These are phyloP conservation scores for Myodes glareolus DNA, from an alignment of 2,113 vertebrate species.

Conservation along the genomic window DNA sequence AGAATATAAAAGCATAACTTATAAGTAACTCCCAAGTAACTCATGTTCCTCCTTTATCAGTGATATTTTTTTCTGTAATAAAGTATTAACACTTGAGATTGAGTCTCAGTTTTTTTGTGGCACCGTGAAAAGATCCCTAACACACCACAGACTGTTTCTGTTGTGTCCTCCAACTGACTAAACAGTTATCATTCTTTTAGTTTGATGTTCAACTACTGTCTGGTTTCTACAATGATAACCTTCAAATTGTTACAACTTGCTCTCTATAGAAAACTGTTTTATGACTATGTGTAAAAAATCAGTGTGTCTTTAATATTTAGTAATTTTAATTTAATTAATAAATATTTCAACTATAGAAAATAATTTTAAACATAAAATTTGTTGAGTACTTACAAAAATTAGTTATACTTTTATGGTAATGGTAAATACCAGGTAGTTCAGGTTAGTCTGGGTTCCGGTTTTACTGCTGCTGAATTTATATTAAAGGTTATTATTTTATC, in stretches of 20 bases:
- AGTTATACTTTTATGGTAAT: slow-evolving; percentile 15
- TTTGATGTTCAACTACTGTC: background rate
- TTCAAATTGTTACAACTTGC: slow-evolving; percentile 15
- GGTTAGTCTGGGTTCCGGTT: background rate
- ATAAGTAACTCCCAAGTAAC: background rate
- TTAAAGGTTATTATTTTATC: background rate
- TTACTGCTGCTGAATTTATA: background rate
- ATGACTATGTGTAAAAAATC: slow-evolving; percentile 16
- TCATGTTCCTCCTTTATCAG: background rate
- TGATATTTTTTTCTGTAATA: background rate
- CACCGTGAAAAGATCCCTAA: background rate
- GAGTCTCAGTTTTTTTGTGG: background rate
- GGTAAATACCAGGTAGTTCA: background rate
- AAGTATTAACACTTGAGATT: slow-evolving; percentile 35
- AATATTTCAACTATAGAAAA: slow-evolving; percentile 36
- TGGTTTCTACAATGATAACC: slow-evolving; percentile 36
- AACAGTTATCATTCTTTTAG: slow-evolving; percentile 28
- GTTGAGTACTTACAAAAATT: background rate
- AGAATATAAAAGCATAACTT: no score
- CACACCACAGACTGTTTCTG: background rate
- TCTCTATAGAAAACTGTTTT: background rate
- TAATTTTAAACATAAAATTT: slow-evolving; percentile 2
- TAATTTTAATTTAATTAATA: slow-evolving; percentile 48
- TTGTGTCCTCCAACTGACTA: background rate
- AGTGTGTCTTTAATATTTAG: background rate